A percentile compares a stretch with the other conserved stretches of the same genome.
phyloP scores from a whole-genome alignment of 2,888 invertebrate species.

The Zygogramma bicolorata region DNA sequence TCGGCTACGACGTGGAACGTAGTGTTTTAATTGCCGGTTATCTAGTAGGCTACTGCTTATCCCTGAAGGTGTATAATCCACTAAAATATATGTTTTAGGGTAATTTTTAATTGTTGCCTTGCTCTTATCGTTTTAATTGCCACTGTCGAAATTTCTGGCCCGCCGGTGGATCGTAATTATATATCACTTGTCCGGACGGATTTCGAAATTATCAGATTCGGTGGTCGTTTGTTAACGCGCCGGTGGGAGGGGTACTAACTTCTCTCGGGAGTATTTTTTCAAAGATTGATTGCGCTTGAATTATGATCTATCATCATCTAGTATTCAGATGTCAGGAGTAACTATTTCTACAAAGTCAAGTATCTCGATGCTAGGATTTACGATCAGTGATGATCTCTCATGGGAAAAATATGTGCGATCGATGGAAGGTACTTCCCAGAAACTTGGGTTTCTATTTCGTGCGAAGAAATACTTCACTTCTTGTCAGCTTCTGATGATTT shows the following conservation, averaged over 20 bases:
- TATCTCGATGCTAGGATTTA: no score
- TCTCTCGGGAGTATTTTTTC: background rate
- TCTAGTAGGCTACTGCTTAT: conserved; percentile 60
- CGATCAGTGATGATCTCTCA: no score
- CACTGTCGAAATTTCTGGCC: conserved; percentile 52
- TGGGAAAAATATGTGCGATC: no score
- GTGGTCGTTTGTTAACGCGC: background rate
- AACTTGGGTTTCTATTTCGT: no score
- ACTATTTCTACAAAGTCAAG: no score
- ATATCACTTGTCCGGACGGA: conserved; percentile 2
- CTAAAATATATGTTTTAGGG: conserved; percentile 58
- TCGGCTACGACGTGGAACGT: conserved; percentile 61
- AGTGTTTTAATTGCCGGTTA: conserved; percentile 62
- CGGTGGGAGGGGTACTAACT: background rate
- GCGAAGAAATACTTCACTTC: no score
- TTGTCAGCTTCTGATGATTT: no score
- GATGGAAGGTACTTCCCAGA: no score
- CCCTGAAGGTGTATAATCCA: conserved; percentile 51
- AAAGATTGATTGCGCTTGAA: background rate
- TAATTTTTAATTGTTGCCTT: conserved; percentile 65
- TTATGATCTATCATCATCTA: no score
- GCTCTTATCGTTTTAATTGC: conserved; percentile 57
- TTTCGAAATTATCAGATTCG: conserved; percentile 5
- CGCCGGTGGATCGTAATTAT: conserved; percentile 43
- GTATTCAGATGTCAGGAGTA: no score